phyloP scores from a whole-genome alignment of 2,797 vertebrate species.

The Phoxinus dragarum region DNA sequence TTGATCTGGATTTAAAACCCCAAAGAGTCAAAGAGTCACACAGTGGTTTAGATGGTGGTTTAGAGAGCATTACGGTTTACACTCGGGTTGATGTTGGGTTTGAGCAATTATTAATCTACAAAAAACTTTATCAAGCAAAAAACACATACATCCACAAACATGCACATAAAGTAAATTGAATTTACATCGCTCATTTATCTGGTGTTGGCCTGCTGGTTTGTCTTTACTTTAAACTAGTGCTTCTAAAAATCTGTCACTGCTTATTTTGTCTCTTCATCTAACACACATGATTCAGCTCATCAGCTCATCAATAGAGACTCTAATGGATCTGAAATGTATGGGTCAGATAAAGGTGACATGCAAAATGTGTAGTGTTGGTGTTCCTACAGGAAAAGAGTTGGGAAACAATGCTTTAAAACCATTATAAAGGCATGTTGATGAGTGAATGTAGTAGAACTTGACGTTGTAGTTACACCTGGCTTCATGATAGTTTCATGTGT shows the following conservation, averaged over 20 bases:
- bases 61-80: background rate
- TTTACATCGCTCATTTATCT: background rate
- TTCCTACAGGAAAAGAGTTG: background rate
- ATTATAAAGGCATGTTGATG: background rate
- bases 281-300: background rate
- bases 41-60: background rate
- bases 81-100: background rate
- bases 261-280: background rate
- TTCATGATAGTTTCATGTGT: too few relatives aligned
- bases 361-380: background rate
- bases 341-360: background rate
- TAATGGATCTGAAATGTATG: background rate
- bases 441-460: background rate
- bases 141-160: background rate
- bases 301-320: background rate
- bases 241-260: background rate
- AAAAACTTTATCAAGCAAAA: background rate
- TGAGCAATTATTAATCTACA: too few relatives aligned
- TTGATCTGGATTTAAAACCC: too few relatives aligned
- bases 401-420: background rate
- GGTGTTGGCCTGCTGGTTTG: background rate
- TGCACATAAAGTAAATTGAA: background rate
- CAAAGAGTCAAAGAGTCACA: too few relatives aligned
- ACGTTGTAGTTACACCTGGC: too few relatives aligned
- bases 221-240: background rate